Base-by-base conservation (phyloP, 2,888 invertebrate species). In the Apocheima hispidaria region DNA sequence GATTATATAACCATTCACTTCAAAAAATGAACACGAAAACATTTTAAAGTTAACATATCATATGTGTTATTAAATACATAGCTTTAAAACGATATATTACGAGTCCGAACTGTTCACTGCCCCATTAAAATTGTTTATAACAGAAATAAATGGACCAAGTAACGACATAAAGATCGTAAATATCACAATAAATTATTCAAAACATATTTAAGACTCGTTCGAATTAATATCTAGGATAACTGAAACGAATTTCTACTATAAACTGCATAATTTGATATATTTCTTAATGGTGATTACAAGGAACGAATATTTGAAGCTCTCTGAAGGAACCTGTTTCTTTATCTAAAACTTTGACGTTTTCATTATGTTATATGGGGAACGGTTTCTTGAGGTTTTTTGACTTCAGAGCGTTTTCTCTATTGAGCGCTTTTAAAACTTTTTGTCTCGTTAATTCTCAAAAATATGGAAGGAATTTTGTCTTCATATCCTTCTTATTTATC, bases 101-200 rank as follows among this genome's bases (percentile, higher is more conserved):
- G 36, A 50, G 21, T 9, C 54, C 36, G n/a, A 30, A 60, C 60
- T 41, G 59, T 54, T 50, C 49, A n/a, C 35, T n/a, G 50, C 0
- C 36, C 49, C 43, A 54, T 60, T 50, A 60, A 40, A 51, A 33
- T 44, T 26, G 36, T 51, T 55, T 54, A 54, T 50, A 51, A 55
- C 51, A 51, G 28, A 60, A 46, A 23, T 26, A 51, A 61, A 56
- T 56, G 51, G 40, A 54, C 54, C 54, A 46, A 35, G 38, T 41
- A 56, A 56, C 51, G 40, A 56, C 56, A 51, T 41, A 51, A 20
- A 56, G 50, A 40, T 61, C 51, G 55, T 61, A 48, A 52, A 61
- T 56, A 56, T 48, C 46, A 41, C 23, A 51, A 61, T 61, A 56
- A 56, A 61, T 61, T 51, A 60, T 51, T 56, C 30, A 51, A 60